Base-by-base conservation (phyloP, 1,140 invertebrate genomes). In the Papilio xuthus region DNA sequence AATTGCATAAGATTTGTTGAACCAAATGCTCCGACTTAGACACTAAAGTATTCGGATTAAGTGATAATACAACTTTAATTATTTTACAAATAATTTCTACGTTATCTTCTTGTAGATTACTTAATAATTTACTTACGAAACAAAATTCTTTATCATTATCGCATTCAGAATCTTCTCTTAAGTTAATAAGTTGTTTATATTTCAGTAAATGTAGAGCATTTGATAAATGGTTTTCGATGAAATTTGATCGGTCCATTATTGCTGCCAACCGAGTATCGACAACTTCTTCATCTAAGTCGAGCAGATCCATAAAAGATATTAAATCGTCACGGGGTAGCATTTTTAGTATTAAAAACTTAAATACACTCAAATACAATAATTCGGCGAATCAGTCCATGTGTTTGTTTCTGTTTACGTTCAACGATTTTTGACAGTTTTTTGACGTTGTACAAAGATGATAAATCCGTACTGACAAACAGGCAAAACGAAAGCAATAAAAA, bases 271-370 rank as follows among this genome's bases (percentile, higher is more conserved):
- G 80, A 12, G 32, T 12, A 80, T 92, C 89, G 28, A 93, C 80
- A 13, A 92, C n/a, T 77, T 90, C 89, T 83, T 93, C 92, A 44
- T 91, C 86, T 72, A 93, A 84, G 83, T 92, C 91, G 41, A 92
- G 78, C 72, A 92, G 77, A 87, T 93, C 91, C 78, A 93, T 83
- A 67, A 92, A 92, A 10, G 86, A 86, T 63, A 93, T 50, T n/a
- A 90, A 56, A 56, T 92, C 86, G 32, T 81, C 76, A 18, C 79
- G 44, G 47, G 74, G 56, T 84, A 81, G 76, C 85, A 88, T 87
- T 83, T 72, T 83, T 12, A 44, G 28, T 63, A 6, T 15, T 67
- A 67, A 28, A 28, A 67, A 13, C 4, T 28, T 28, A 60, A 67
- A 67, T 28, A 28, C 60, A 26, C 60, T 28, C 12, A 60, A 63